These are phyloP conservation scores for Rhombomys opimus DNA, from an alignment of 2,113 vertebrate genomes.

Conservation along the genomic window DNA sequence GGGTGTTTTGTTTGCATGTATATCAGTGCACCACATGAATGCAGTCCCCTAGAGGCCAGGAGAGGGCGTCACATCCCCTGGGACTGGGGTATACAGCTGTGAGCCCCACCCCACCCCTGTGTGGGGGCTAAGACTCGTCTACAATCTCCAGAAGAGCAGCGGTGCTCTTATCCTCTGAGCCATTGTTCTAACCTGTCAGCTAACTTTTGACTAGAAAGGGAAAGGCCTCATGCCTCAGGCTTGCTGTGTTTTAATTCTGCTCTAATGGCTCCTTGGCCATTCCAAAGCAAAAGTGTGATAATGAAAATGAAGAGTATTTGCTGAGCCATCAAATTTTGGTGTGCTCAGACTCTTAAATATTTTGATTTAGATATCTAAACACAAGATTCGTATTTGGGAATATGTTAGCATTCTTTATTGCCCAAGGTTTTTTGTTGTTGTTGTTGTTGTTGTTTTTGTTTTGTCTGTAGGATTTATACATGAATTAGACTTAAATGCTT, in stretches of 20 bases:
- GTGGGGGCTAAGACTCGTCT: too few species aligned
- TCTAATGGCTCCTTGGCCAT: neutral
- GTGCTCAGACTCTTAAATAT: constrained; percentile 2
- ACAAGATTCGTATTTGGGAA: neutral
- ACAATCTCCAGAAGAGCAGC: neutral
- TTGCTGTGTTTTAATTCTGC: neutral
- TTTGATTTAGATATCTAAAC: constrained; percentile 59
- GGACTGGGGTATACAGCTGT: too few species aligned
- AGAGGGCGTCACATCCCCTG: neutral
- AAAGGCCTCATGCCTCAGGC: neutral
- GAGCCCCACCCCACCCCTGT: too few species aligned
- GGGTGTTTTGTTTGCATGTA: neutral
- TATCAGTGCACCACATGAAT: too few species aligned
- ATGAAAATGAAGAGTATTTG: constrained; percentile 47
- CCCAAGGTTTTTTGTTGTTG: constrained; percentile 14
- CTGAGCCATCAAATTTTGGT: constrained; percentile 28
- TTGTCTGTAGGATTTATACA: neutral
- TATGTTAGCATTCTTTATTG: neutral
- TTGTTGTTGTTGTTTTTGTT: constrained; percentile 16
- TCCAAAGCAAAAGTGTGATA: neutral
- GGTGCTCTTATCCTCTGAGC: neutral
- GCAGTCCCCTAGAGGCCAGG: neutral
- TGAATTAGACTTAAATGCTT: constrained; percentile 37
- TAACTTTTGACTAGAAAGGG: constrained; percentile 10
- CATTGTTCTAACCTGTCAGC: neutral